These are phyloP conservation scores for Criorhina ranunculi DNA, from an alignment of 2,888 invertebrate genomes.

Conservation along the genomic window DNA sequence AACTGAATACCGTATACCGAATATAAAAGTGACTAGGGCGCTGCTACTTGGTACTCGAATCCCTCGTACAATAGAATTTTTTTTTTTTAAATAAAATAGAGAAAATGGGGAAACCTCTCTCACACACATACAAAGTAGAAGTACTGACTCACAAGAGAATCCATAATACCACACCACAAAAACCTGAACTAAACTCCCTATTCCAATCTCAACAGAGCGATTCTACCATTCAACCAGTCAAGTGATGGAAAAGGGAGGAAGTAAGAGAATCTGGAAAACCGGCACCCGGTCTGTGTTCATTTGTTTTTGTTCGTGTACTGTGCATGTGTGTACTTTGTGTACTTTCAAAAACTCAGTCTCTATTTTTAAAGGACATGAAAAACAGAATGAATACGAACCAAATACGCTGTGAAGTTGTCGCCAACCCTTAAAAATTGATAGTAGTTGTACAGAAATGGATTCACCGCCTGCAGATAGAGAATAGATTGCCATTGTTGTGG, in stretches of 20 bases:
- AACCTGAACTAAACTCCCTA: conserved; percentile 4
- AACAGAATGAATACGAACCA: neutral
- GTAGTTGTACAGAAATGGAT: neutral
- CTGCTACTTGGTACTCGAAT: conserved; percentile 30
- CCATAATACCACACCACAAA: conserved; percentile 23
- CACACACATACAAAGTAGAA: conserved; percentile 29
- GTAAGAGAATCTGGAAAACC: conserved; percentile 51
- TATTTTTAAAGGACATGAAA: neutral
- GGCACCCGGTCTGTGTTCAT: conserved; percentile 38
- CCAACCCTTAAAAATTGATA: conserved; percentile 5
- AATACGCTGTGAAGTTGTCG: conserved; percentile 11
- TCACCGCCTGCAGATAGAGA: neutral
- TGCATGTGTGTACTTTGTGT: neutral
- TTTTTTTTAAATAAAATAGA: conserved; percentile 9
- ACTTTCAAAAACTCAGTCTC: neutral
- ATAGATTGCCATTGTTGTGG: neutral
- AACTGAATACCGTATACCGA: conserved; percentile 45
- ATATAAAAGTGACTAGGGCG: conserved; percentile 54
- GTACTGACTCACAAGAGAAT: conserved; percentile 64
- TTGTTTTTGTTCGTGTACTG: conserved; percentile 7
- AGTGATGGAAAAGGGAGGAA: conserved; percentile 44
- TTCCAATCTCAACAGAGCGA: conserved; percentile 9
- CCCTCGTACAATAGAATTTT: conserved; percentile 11
- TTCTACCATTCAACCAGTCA: neutral
- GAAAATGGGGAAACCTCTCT: conserved; percentile 39